A percentile compares a stretch with the other conserved stretches of the same genome.
These are phyloP conservation scores for Cephus sareptanus DNA, from an alignment of 2,888 invertebrate genomes.

Conservation along the genomic window DNA sequence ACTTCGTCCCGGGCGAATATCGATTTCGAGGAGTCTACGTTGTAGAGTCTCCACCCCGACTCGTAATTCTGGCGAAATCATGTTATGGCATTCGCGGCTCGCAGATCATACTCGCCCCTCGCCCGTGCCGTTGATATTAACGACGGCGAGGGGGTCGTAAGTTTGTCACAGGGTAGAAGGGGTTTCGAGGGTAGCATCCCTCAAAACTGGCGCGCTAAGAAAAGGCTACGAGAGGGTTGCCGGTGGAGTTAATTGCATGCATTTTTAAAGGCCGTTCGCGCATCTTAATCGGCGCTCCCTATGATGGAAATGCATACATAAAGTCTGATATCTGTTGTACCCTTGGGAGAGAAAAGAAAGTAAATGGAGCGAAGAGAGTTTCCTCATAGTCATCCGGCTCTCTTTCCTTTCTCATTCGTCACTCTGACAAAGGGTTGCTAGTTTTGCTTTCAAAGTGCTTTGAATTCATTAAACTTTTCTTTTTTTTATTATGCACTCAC, in stretches of 20 bases:
- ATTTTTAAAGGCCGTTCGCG: constrained; percentile 56
- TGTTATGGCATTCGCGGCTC: constrained; percentile 41
- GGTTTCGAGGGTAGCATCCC: constrained; percentile 31
- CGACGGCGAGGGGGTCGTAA: constrained; percentile 61
- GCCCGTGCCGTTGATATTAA: constrained; percentile 52
- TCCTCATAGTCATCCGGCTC: neutral
- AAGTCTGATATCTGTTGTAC: constrained; percentile 38
- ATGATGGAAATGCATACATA: constrained; percentile 53
- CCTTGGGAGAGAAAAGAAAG: constrained; percentile 14
- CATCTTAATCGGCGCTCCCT: constrained; percentile 56
- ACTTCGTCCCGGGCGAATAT: neutral
- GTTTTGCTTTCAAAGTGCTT: neutral
- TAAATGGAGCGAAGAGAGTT: neutral
- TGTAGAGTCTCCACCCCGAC: constrained; percentile 11
- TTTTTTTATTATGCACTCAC: neutral
- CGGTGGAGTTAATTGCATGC: constrained; percentile 58
- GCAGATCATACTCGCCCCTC: constrained; percentile 43
- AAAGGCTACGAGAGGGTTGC: neutral
- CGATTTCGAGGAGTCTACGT: neutral
- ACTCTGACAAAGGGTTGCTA: neutral
- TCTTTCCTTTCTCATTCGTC: neutral
- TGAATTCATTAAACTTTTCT: neutral
- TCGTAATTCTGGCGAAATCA: constrained; percentile 45
- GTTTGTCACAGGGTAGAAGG: constrained; percentile 59
- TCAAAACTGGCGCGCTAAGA: constrained; percentile 12